These are phyloP conservation scores for Drosophila paulistorum DNA, from an alignment of 1,140 invertebrate genomes.

Conservation along the genomic window DNA sequence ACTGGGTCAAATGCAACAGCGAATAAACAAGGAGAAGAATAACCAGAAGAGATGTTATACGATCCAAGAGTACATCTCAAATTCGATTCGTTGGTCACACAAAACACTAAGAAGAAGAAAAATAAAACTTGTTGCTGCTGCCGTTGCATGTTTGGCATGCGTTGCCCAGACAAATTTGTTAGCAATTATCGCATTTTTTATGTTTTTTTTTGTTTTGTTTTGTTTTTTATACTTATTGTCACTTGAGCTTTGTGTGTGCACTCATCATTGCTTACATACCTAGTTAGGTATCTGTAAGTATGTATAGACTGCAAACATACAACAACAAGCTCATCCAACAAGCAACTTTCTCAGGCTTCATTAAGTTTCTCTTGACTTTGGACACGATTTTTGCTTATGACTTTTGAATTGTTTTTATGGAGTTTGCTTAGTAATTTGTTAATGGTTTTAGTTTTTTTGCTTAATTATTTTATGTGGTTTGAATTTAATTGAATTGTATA, in stretches of 20 bases:
- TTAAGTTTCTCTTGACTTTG: conserved; percentile 73
- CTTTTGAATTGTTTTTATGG: conserved; percentile 62
- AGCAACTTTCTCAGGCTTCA: conserved; percentile 75
- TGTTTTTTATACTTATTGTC: conserved; percentile 60
- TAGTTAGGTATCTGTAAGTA: background rate
- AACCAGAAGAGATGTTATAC: conserved; percentile 25
- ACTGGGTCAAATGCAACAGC: conserved; percentile 70
- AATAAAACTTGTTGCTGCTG: conserved; percentile 24
- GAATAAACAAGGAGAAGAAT: conserved; percentile 36
- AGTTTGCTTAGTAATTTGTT: conserved; percentile 69
- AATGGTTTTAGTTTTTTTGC: conserved; percentile 47
- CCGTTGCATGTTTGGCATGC: conserved; percentile 54
- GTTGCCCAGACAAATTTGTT: conserved; percentile 64
- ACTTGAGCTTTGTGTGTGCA: conserved; percentile 52
- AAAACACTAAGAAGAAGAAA: conserved; percentile 15
- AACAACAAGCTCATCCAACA: conserved; percentile 21
- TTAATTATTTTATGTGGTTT: conserved; percentile 47
- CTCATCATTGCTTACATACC: conserved; percentile 26
- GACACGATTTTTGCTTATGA: conserved; percentile 76
- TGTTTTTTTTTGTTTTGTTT: conserved; percentile 28
- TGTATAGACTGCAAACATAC: background rate
- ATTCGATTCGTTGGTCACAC: conserved; percentile 38
- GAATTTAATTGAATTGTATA: conserved; percentile 68
- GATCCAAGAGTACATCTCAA: conserved; percentile 20
- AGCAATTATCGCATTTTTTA: conserved; percentile 71